Evolutionary conservation across 1,140 invertebrate genomes (phyloP), one percentile per base, ranked within the genome.

Genomic region (Brachionus plicatilis): DNA sequence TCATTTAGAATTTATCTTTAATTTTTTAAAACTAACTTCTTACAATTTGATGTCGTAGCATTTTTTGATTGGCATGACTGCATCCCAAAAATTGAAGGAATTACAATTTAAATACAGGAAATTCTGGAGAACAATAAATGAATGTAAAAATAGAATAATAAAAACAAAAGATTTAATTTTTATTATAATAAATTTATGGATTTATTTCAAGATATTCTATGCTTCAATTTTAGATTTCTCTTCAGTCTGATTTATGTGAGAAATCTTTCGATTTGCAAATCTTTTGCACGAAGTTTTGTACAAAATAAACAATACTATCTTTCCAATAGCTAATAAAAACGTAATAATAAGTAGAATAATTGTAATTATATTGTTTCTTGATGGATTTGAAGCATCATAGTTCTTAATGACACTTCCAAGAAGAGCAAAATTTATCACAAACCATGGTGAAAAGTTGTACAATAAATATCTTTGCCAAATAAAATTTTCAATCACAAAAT

Each of bases 371-470:
- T 82, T 66, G 45, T 82, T 82, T 82, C 79, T 60, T 43, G 50
- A 37, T 68, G 79, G 79, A 20, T 3, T 24, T 1, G 79, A 68
- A 37, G 37, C 37, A 24, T 82, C 17, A 20, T 27, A 82, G 27
- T 82, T 82, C 29, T 82, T 82, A 6, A 68, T 45, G 24, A 82
- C 84, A 85, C 85, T 86, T 45, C 88, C 88, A 33, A 78, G 68
- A 0, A 88, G 83, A 12, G 87, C 87, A 11, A 88, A 76, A 79
- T 87, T 85, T 0, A 88, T 41, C 1, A 88, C 88, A 24, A 86
- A 43, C 76, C 88, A 88, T 0, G 87, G 88, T 0, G 86, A 87
- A 24, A 88, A 84, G 0, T 86, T 87, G 85, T 88, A 89, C 6
- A 88, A 85, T 2, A 86, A 85, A 65, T 86, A 88, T 12, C 85